A percentile compares a stretch with the other conserved stretches of the same genome.
phyloP scores from a whole-genome alignment of 1,140 invertebrate genomes.

The Drosophila bocqueti region DNA sequence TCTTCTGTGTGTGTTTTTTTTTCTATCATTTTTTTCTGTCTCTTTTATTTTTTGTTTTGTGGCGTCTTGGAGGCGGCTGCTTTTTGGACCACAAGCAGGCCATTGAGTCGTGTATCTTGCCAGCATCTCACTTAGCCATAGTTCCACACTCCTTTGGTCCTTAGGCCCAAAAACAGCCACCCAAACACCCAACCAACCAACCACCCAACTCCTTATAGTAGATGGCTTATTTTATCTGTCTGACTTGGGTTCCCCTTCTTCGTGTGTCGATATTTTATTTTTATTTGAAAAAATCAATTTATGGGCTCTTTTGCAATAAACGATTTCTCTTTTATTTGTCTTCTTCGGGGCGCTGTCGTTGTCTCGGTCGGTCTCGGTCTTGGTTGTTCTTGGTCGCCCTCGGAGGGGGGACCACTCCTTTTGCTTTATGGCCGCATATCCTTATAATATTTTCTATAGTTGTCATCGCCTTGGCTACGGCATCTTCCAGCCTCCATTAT shows the following conservation, averaged over 20 bases:
- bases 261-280: constrained; percentile 77
- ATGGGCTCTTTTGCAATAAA: constrained; percentile 82
- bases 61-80: constrained; percentile 64
- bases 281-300: constrained; percentile 84
- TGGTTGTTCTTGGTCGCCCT: no score
- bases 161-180: neutral
- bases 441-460: constrained; percentile 83
- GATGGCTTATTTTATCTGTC: constrained; percentile 78
- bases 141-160: constrained; percentile 14
- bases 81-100: constrained; percentile 56
- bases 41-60: neutral
- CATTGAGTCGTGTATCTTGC: constrained; percentile 51
- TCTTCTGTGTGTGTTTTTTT: constrained; percentile 6
- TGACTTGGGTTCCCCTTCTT: constrained; percentile 1
- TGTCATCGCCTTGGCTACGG: constrained; percentile 69
- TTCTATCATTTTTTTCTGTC: neutral
- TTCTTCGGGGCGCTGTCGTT: constrained; percentile 31
- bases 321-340: constrained; percentile 83
- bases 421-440: constrained; percentile 79
- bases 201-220: constrained; percentile 31
- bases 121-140: constrained; percentile 46
- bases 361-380: constrained; percentile 19
- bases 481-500: constrained; percentile 50
- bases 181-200: neutral
- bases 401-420: neutral